Evolutionary conservation across 1,140 invertebrate genomes (phyloP).

Genomic region (Ceratina calcarata): DNA sequence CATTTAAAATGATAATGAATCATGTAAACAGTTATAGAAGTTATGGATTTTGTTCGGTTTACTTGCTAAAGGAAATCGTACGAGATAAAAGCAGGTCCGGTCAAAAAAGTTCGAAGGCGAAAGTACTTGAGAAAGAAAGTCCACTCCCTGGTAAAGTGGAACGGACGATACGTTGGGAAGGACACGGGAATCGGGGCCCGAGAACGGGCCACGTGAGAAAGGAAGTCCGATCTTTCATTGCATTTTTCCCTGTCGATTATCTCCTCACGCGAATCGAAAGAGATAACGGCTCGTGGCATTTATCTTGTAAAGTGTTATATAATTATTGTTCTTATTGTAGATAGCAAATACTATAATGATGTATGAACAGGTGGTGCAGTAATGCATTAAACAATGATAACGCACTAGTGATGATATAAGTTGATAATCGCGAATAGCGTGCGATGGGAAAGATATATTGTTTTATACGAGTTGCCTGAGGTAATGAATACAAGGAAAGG

Average conservation of each 20-base stretch:
- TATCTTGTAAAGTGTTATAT: neutral
- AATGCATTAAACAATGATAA: no score
- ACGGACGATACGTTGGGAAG: conserved; percentile 43
- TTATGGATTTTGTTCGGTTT: neutral
- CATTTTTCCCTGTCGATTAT: neutral
- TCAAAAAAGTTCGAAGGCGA: conserved; percentile 60
- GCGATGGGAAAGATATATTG: conserved; percentile 24
- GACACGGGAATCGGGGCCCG: conserved; percentile 22
- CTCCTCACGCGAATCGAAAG: neutral
- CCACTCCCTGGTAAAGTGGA: conserved; percentile 39
- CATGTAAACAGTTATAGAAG: no score
- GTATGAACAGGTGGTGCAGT: no score
- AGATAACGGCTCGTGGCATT: neutral
- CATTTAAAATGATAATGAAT: no score
- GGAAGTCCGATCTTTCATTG: conserved; percentile 25
- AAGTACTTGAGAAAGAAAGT: conserved; percentile 63
- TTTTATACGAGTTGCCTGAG: neutral
- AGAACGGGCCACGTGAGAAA: conserved; percentile 12
- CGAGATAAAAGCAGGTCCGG: neutral
- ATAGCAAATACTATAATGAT: neutral
- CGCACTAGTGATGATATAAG: neutral
- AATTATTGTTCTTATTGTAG: conserved; percentile 9
- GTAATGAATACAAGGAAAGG: neutral
- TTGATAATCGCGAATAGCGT: conserved; percentile 1
- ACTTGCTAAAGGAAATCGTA: neutral